Evolutionary conservation across 37 sponge, comb jelly and placozoan genomes (phyloP), one percentile per base, ranked within the genome.

Genomic region (Diacarnus erythraeanus): DNA sequence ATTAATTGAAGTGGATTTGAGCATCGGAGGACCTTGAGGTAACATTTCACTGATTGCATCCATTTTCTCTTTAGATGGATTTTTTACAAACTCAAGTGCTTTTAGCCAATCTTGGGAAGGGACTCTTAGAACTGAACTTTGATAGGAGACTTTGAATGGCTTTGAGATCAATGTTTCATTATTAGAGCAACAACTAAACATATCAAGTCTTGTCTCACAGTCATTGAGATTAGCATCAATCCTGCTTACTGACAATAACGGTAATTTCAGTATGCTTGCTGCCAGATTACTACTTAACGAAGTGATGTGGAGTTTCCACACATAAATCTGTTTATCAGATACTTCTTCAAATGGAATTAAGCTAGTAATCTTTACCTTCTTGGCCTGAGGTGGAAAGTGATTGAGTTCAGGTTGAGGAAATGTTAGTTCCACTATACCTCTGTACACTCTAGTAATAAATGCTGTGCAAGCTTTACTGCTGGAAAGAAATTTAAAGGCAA

Each of bases 401-500:
- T 47, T 38, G 27, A 77, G 41, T 25, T 42, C 61, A 12, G 67
- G 29, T 3, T 70, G 43, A 12, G 76, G 68, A 29, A 79, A 86
- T 0, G 4, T 10, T 30, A 86, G 26, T 56, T 75, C 74, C 51
- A 75, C 40, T 22, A 10, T 23, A 12, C 12, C 12, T n/a, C 59
- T 65, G n/a, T 54, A 72, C 41, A 10, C 63, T 38, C 3, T 23
- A 40, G 35, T 74, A 15, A 27, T 38, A 31, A 78, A 71, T 34
- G 73, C 79, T 20, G 43, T 65, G 35, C 40, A 74, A 37, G 26
- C 57, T 37, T 74, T 42, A 59, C 80, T 86, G 23, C 59, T 72
- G 38, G 51, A 25, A 33, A 41, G 65, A 27, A 41, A 72, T 29
- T 77, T 39, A 20, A 72, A 30, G 34, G 82, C 77, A 9, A 79